Evolutionary conservation across 2,797 vertebrate genomes (phyloP), one percentile per base, ranked within the genome.

Genomic region (Tamandua tetradactyla): DNA sequence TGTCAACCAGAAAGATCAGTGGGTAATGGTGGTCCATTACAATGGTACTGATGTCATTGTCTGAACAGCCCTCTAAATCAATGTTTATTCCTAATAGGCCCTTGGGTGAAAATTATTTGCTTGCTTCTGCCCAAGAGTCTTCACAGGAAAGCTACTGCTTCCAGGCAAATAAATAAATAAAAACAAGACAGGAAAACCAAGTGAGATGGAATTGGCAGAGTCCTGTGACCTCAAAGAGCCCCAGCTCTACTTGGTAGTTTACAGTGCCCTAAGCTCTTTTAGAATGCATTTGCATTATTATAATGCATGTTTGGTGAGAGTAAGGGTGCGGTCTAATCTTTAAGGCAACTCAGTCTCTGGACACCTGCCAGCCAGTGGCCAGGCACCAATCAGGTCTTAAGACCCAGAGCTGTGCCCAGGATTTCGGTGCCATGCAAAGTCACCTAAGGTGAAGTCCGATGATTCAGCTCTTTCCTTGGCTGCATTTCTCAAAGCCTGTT

Each of bases 391-490:
- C 71, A 87, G 30, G 72, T 84, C 83, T 78, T 82, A 76, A 90
- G 79, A 81, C 25, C 8, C 57, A 71, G 55, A 94, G 3, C 57
- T 68, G 5, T 74, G 71, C 72, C 32, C 15, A 57, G 69, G 17
- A 83, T 69, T 88, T 95, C 35, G 78, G 40, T 68, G 68, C 57
- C 82, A 25, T 74, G 68, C 93, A 89, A 59, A 95, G 90, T 94
- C 76, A 82, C 68, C 76, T 92, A 81, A 91, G 35, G 78, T 87
- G 91, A 95, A 69, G 57, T 82, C 76, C 92, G 89, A 87, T 93
- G 91, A 95, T 42, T 95, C 91, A 85, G 62, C 49, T 93, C 30
- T 94, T 95, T 76, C 32, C 23, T 83, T 55, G 37, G 49, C 75
- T 81, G 25, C 23, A 14, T 79, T 87, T 76, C 61, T 59, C 66